Conservation (phyloP, 2,888 invertebrate genomes). For the Xestobium rufovillosum region DNA sequence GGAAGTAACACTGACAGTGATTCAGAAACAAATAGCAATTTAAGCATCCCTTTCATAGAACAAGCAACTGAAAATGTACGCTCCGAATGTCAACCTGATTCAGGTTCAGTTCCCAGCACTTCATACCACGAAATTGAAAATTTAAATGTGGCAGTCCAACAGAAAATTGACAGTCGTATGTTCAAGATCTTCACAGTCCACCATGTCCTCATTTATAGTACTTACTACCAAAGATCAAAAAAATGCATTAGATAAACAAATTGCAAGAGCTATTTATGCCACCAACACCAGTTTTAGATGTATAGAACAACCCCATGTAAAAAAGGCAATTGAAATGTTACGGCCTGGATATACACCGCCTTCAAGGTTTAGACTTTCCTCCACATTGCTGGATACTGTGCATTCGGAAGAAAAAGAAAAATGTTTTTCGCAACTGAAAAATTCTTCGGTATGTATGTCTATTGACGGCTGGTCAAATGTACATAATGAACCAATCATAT, state of each 20-base stretch:
- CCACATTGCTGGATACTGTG: slow-evolving; percentile 14
- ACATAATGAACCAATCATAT: slow-evolving; percentile 19
- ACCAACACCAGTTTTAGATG: slow-evolving; percentile 14
- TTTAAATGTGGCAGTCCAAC: too few species aligned
- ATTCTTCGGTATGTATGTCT: slow-evolving; percentile 12
- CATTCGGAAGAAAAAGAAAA: slow-evolving; percentile 6
- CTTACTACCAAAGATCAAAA: slow-evolving; percentile 5
- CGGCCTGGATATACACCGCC: slow-evolving; percentile 20
- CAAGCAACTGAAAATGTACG: too few species aligned
- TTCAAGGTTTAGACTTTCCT: slow-evolving; percentile 11
- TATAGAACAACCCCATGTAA: slow-evolving; percentile 14
- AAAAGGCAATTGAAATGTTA: slow-evolving; percentile 13
- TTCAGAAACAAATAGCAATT: too few species aligned
- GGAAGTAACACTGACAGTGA: too few species aligned
- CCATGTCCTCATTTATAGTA: too few species aligned
- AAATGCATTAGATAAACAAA: slow-evolving; percentile 13
- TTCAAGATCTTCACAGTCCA: too few species aligned
- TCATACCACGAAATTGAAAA: too few species aligned
- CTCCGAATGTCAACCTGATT: too few species aligned
- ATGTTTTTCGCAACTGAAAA: too few species aligned
- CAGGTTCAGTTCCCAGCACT: too few species aligned
- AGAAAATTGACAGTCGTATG: too few species aligned
- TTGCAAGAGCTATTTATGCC: slow-evolving; percentile 13
- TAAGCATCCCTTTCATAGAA: too few species aligned
- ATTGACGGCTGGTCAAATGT: slow-evolving; percentile 22